A percentile compares a stretch with the other conserved stretches of the same genome.
These are phyloP conservation scores for Choloepus hoffmanni DNA, from an alignment of 2,113 vertebrate species.

Conservation along the genomic window DNA sequence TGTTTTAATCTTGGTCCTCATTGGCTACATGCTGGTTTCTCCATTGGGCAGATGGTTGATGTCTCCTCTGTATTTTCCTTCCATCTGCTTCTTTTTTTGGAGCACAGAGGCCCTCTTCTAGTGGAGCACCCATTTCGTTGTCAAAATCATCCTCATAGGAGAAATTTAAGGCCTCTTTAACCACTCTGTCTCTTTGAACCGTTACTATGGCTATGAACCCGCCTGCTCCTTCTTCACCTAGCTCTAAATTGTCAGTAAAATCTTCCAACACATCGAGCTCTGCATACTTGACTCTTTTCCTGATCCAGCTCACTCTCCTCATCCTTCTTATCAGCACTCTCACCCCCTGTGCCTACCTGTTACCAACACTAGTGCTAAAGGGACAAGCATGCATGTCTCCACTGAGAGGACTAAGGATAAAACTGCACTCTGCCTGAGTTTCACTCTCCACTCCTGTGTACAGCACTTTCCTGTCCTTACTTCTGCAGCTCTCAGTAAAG, in stretches of 20 bases:
- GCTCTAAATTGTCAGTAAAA: conserved; percentile 97
- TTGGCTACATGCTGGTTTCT: conserved; percentile 96
- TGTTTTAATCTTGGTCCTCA: conserved; percentile 99
- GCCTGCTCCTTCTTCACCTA: conserved; percentile 92
- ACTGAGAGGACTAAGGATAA: conserved; percentile 89
- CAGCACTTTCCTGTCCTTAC: conserved; percentile 97
- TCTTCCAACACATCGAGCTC: conserved; percentile 99
- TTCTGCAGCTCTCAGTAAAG: conserved; percentile 96
- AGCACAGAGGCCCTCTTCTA: conserved; percentile 97
- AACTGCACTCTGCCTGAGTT: conserved; percentile 85
- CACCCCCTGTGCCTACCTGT: conserved; percentile 83
- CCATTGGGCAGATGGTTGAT: conserved; percentile 97
- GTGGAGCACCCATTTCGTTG: conserved; percentile 97
- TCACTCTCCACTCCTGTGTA: conserved; percentile 94
- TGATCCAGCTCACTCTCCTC: conserved; percentile 92
- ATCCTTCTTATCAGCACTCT: conserved; percentile 88
- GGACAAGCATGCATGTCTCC: conserved; percentile 94
- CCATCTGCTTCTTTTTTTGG: conserved; percentile 95
- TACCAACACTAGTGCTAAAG: conserved; percentile 88
- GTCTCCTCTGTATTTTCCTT: conserved; percentile 93
- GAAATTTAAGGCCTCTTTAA: conserved; percentile 93
- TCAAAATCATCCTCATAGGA: conserved; percentile 99
- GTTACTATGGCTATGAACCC: conserved; percentile 96
- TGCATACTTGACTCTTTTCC: conserved; percentile 98
- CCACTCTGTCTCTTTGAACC: conserved; percentile 94